Evolutionary conservation across 2,888 invertebrate species (phyloP).

Genomic region (Perithous albicinctus): DNA sequence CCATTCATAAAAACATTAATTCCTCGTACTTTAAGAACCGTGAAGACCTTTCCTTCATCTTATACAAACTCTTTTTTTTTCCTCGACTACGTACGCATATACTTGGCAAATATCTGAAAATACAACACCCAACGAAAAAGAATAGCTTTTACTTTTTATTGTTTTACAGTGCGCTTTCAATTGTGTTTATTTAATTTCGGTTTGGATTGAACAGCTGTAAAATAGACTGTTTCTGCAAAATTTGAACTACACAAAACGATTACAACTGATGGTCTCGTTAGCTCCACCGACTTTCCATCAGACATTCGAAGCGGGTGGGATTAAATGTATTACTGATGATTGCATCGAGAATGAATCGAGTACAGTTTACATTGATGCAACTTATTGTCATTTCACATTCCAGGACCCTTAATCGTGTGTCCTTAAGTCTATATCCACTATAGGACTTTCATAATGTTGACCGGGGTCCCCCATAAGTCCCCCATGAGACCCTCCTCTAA

Average conservation of each 20-base stretch:
- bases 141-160: neutral
- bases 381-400: neutral
- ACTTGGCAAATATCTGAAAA: no score
- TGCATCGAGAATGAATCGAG: neutral
- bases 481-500: no score
- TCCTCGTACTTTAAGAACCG: neutral
- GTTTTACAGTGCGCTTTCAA: neutral
- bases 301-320: neutral
- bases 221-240: neutral
- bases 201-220: neutral
- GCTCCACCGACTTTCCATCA: neutral
- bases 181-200: neutral
- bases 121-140: neutral
- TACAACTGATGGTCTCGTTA: neutral
- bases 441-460: no score
- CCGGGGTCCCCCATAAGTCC: no score
- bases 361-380: neutral
- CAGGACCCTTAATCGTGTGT: neutral
- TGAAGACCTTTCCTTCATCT: neutral
- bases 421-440: neutral
- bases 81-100: neutral
- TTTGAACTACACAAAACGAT: neutral
- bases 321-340: neutral
- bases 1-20: constrained; percentile 10
- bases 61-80: neutral